These are phyloP conservation scores for Machimus rusticus DNA, from an alignment of 2,888 invertebrate species.

Conservation along the genomic window DNA sequence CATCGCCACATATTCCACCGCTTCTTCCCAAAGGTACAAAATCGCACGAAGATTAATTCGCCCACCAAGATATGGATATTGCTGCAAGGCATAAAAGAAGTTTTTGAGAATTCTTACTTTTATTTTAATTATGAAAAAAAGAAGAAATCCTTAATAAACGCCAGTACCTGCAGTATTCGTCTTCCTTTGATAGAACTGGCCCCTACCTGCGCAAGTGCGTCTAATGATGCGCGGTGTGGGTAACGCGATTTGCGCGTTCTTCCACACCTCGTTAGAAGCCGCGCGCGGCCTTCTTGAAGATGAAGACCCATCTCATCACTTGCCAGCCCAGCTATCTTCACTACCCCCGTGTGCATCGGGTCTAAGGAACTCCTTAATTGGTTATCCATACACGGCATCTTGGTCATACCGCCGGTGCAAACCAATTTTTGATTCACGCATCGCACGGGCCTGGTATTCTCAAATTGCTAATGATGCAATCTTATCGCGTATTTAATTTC, in stretches of 20 bases:
- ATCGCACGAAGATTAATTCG: not conserved
- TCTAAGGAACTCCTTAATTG: not conserved
- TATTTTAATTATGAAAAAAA: not conserved
- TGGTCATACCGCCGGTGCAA: not conserved
- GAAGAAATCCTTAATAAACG: not conserved
- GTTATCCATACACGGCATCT: not conserved
- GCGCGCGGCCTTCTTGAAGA: not conserved
- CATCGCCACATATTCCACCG: not conserved
- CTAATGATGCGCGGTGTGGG: not conserved
- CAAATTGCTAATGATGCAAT: not conserved
- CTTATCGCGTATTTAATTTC: not conserved
- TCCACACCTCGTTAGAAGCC: not conserved
- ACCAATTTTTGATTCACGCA: not conserved
- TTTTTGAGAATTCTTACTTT: not conserved
- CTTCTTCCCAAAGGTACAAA: not conserved
- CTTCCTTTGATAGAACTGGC: not conserved
- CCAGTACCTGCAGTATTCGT: not conserved
- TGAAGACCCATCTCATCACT: not conserved
- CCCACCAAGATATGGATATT: not conserved
- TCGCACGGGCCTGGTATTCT: not conserved
- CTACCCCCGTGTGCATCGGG: not conserved
- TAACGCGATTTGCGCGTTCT: not conserved
- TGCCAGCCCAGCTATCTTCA: not conserved
- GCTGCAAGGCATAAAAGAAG: not conserved
- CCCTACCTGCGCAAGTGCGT: not conserved